These are phyloP conservation scores for Eleginops maclovinus DNA, from an alignment of 2,113 vertebrate species.

Conservation along the genomic window DNA sequence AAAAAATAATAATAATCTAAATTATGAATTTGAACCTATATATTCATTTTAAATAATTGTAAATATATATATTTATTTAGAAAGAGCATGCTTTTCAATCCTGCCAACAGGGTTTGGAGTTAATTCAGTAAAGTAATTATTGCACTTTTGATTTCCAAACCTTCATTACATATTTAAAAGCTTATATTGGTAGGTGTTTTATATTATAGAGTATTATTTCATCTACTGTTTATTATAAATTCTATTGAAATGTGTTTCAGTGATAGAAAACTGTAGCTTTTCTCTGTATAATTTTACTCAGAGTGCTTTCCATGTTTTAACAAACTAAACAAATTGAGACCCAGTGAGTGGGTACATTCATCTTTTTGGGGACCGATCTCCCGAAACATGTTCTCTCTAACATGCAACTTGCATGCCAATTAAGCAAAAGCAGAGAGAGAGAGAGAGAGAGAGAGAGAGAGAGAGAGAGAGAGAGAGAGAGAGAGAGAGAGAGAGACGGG, in stretches of 20 bases:
- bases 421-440: background rate
- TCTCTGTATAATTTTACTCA: background rate
- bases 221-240: background rate
- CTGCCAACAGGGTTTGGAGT: too few species aligned
- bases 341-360: background rate
- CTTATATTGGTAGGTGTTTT: too few species aligned
- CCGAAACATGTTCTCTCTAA: constrained; percentile 1
- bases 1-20: too few species aligned
- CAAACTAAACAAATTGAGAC: background rate
- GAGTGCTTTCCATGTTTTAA: background rate
- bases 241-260: background rate
- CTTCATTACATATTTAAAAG: too few species aligned
- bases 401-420: constrained; percentile 1
- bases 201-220: too few species aligned
- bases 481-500: constrained; percentile 16
- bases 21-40: too few species aligned
- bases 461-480: constrained; percentile 16
- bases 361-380: background rate
- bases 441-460: constrained; percentile 16
- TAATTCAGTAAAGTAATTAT: too few species aligned
- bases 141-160: background rate
- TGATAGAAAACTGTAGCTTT: background rate
- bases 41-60: too few species aligned
- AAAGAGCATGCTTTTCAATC: too few species aligned
- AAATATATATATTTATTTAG: too few species aligned